Evolutionary conservation across 2,113 vertebrate species (phyloP), one percentile per base, ranked within the genome.

Genomic region (Muntiacus muntjak): DNA sequence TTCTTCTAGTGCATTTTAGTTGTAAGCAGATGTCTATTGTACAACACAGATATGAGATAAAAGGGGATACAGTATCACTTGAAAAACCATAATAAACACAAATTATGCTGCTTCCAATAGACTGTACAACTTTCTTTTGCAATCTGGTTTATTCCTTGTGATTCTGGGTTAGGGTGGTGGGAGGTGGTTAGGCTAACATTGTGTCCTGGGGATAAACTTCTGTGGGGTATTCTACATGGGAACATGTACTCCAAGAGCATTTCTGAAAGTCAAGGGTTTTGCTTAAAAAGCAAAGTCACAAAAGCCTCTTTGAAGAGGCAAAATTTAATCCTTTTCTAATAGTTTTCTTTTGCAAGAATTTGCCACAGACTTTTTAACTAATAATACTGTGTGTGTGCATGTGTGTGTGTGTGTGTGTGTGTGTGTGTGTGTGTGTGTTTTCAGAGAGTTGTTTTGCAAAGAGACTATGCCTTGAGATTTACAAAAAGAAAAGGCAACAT

Each of bases 141-240:
- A 97, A 23, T 97, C 94, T 98, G 96, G 94, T 89, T 96, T 96
- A 91, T 94, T 98, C 91, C 97, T 96, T 1, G 4, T 95, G 97
- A 97, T 96, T 97, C 93, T 92, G 71, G 57, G 83, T 23, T 64
- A 33, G 50, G 13, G 40, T 62, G 21, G 16, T 62, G 62, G 33
- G 43, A 95, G 43, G 47, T 62, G 71, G 62, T 54, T n/a, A 94
- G 3, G 0, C 57, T 13, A 36, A 15, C 4, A 60, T 1, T 87
- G 50, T 3, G 78, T 92, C 64, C 87, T 40, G 26, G 0, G 1
- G 25, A 62, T 60, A 47, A 47, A 90, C 15, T 83, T 92, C 95
- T 82, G 30, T 28, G 7, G 79, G 12, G 25, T 26, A 52, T 84
- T 92, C 94, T 76, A 82, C 15, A 84, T 26, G 12, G 97, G 91